Evolutionary conservation across 1,140 invertebrate genomes (phyloP).

Genomic region (Sminthurinus signatus): DNA sequence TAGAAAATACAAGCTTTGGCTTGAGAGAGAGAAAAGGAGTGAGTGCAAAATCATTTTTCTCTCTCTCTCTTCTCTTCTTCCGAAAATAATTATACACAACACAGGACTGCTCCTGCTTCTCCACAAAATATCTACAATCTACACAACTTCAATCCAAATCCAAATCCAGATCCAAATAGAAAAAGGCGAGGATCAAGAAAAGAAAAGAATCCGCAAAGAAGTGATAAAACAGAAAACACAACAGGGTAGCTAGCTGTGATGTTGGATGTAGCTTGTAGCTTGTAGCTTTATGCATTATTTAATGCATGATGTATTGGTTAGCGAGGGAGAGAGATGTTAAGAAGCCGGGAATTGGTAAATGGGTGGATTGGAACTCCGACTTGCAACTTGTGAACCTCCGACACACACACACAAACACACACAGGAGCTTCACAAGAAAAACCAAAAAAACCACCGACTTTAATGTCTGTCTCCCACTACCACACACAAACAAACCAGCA

Average conservation of each 20-base stretch:
- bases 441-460: constrained; percentile 3
- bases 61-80: constrained; percentile 24
- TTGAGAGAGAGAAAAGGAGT: neutral
- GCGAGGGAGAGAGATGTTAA: constrained; percentile 6
- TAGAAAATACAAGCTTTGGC: no score
- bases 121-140: no score
- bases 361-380: neutral
- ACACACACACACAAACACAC: neutral
- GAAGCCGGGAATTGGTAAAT: constrained; percentile 9
- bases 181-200: no score
- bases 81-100: constrained; percentile 34
- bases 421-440: neutral
- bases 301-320: constrained; percentile 40
- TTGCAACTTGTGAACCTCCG: neutral
- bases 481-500: neutral
- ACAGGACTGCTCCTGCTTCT: no score
- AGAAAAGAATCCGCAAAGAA: no score
- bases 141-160: no score
- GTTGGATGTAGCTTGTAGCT: neutral
- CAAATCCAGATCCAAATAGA: no score
- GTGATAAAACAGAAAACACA: no score
- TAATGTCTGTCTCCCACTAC: constrained; percentile 21
- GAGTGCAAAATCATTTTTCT: constrained; percentile 27
- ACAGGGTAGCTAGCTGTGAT: neutral
- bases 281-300: constrained; percentile 39